These are phyloP conservation scores for Tortrix viridana DNA, from an alignment of 2,888 invertebrate genomes.

Conservation along the genomic window DNA sequence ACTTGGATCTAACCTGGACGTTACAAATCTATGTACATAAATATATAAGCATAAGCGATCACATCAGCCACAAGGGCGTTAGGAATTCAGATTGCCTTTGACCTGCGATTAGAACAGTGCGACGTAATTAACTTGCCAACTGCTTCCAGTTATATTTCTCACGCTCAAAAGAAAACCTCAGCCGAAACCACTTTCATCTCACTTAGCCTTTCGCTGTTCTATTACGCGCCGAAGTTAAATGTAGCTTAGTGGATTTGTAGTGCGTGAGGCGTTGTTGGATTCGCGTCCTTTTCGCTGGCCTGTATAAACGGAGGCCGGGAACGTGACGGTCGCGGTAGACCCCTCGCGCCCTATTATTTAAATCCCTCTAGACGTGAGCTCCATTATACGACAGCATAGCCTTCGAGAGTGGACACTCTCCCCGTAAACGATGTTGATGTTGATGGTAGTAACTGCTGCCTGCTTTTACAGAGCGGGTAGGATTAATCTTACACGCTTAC, in stretches of 20 bases:
- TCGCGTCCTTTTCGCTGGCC: constrained; percentile 54
- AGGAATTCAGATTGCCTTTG: constrained; percentile 2
- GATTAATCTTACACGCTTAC: constrained; percentile 14
- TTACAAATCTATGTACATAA: background rate
- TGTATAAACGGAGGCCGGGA: constrained; percentile 56
- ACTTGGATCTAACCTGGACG: background rate
- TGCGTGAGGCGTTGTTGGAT: constrained; percentile 39
- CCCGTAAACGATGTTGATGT: constrained; percentile 55
- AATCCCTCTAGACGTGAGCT: constrained; percentile 71
- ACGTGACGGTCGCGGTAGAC: constrained; percentile 46
- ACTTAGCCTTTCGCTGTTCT: constrained; percentile 14
- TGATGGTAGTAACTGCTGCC: too few species aligned
- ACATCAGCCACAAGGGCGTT: background rate
- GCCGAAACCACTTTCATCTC: constrained; percentile 1
- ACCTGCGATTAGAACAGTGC: background rate
- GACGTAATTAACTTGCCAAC: background rate
- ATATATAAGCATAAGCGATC: constrained; percentile 1
- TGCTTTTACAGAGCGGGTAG: constrained; percentile 14
- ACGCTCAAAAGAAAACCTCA: constrained; percentile 9
- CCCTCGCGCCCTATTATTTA: constrained; percentile 69
- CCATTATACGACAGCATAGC: constrained; percentile 60
- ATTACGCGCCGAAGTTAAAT: constrained; percentile 33
- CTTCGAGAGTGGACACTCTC: constrained; percentile 61
- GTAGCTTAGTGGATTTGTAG: constrained; percentile 28
- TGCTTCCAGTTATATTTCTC: constrained; percentile 1